Percentiles rank a stretch among this genome's conserved stretches.
These are phyloP conservation scores for Caenorhabditis brenneri DNA, from an alignment of 1,140 invertebrate species.

Conservation along the genomic window DNA sequence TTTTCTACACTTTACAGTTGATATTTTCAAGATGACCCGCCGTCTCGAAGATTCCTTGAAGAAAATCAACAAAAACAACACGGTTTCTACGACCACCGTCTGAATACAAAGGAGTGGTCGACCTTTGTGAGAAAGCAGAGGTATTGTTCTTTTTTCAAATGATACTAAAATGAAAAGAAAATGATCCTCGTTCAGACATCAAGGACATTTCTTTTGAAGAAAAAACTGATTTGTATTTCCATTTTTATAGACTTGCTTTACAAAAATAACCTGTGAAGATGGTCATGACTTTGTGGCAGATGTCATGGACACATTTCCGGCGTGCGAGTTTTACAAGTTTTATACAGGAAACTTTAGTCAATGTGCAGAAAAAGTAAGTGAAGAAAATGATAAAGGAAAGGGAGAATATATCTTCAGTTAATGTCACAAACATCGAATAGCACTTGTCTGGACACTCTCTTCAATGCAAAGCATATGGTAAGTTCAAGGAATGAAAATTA, in stretches of 20 bases:
- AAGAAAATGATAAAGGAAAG: neutral
- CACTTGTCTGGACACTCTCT: neutral
- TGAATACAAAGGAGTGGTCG: neutral
- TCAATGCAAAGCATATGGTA: neutral
- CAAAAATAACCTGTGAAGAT: slow-evolving; percentile 23
- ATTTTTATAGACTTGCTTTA: neutral
- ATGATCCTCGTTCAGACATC: neutral
- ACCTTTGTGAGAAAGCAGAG: neutral
- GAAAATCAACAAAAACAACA: slow-evolving; percentile 16
- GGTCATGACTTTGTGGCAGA: slow-evolving; percentile 14
- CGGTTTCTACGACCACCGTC: slow-evolving; percentile 18
- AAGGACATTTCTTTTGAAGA: too few relatives aligned
- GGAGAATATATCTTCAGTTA: neutral
- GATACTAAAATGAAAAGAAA: neutral
- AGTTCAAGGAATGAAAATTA: neutral
- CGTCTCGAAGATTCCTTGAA: neutral
- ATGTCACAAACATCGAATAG: neutral
- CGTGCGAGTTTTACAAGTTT: neutral
- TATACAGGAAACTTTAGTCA: neutral
- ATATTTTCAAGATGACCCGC: neutral
- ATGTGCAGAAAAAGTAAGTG: neutral
- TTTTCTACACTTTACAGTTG: neutral
- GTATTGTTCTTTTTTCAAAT: neutral
- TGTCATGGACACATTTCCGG: neutral
- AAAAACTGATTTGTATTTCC: too few relatives aligned